Evolutionary conservation across 2,797 vertebrate species (phyloP), one percentile per base, ranked within the genome.

Genomic region (Oreochromis grahami): DNA sequence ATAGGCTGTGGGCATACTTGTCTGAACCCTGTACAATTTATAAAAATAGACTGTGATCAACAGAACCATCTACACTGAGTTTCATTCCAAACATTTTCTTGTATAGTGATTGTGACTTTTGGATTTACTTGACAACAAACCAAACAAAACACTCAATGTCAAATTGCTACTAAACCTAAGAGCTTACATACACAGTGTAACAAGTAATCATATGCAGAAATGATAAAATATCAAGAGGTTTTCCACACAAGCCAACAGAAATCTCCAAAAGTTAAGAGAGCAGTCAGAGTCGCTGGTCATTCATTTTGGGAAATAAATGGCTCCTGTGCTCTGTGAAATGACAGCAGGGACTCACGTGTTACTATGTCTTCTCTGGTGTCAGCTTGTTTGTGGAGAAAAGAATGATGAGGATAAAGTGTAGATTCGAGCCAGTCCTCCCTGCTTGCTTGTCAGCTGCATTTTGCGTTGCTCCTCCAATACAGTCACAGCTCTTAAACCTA

Each of bases 361-460:
- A 85, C 88, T 93, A 94, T 94, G 90, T 95, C 82, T 94, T 94
- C 81, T 95, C 92, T 45, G 92, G 89, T 4, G 79, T 94, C 15
- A 94, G 84, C 82, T 94, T 94, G 93, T 93, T 93, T 86, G 92
- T 94, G 81, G 91, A 92, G 80, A 93, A 91, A 74, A 93, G 93
- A 82, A 94, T 89, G 80, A 87, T 11, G 29, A 91, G 74, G 83
- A 93, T 91, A 24, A 91, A 80, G 84, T 94, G 93, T 8, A 93
- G 91, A 89, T 93, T 93, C 65, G 89, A 82, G 81, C 91, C 84
- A 60, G 85, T 91, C 87, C 85, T 87, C 83, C 17, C 85, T 32
- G 58, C 81, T 68, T 2, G 76, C 48, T n/a, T 87, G 55, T 85
- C 89, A 77, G 14, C 81, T 81, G 70, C 72, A 5, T 82, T 89